Evolutionary conservation across 2,797 vertebrate genomes (phyloP).

Genomic region (Epinephelus malabaricus): DNA sequence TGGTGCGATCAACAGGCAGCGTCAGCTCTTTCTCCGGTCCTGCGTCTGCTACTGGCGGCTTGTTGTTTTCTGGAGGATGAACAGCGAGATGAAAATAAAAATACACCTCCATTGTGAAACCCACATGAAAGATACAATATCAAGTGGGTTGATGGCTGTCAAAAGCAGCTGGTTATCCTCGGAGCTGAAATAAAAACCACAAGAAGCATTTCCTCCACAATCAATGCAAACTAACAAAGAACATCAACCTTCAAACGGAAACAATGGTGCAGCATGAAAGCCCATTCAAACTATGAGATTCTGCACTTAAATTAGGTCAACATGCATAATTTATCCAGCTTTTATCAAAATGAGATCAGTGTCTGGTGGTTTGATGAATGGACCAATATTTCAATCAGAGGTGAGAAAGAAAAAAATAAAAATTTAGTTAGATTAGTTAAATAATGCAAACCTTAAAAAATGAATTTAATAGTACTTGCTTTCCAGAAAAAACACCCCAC

Average conservation of each 20-base stretch:
- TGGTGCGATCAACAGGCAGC: conserved; percentile 95
- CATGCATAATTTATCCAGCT: neutral
- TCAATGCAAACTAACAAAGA: too few species aligned
- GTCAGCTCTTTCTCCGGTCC: conserved; percentile 98
- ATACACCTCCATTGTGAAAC: neutral
- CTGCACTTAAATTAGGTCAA: neutral
- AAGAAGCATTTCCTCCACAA: neutral
- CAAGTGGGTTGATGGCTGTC: neutral
- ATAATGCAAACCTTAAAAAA: neutral
- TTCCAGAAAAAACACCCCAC: neutral
- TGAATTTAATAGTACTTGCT: neutral
- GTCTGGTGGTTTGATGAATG: neutral
- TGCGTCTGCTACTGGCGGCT: conserved; percentile 93
- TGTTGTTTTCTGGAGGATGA: conserved; percentile 93
- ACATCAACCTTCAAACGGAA: neutral
- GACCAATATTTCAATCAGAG: neutral
- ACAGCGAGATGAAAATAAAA: neutral
- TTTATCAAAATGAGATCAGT: neutral
- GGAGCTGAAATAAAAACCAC: neutral
- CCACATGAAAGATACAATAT: neutral
- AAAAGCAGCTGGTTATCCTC: neutral
- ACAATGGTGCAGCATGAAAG: neutral
- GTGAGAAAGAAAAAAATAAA: neutral
- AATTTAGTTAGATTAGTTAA: neutral
- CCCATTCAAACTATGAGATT: neutral